Evolutionary conservation across 2,113 vertebrate species (phyloP).

Genomic region (Burhinus oedicnemus): DNA sequence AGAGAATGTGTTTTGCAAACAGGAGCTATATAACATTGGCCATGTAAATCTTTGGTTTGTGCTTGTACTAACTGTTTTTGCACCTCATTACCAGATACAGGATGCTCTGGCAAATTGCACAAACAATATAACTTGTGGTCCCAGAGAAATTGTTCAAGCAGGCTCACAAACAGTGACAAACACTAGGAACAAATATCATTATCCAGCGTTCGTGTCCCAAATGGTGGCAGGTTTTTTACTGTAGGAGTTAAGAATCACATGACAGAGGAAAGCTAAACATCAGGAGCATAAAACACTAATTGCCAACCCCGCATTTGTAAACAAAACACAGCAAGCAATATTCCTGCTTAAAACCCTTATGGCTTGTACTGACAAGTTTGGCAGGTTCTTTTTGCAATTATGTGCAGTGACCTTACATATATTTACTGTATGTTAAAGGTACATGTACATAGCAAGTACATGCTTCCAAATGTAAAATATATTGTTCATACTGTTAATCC

Average conservation of each 20-base stretch:
- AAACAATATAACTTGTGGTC: conserved; percentile 10
- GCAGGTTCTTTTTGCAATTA: background rate
- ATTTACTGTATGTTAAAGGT: background rate
- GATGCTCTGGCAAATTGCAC: background rate
- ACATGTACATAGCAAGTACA: background rate
- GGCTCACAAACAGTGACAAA: background rate
- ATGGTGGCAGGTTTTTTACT: conserved; percentile 29
- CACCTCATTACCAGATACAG: background rate
- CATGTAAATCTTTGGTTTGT: background rate
- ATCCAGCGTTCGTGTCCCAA: conserved; percentile 9
- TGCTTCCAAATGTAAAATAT: background rate
- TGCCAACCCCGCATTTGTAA: conserved; percentile 53
- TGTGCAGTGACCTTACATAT: background rate
- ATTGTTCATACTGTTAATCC: background rate
- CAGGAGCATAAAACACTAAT: conserved; percentile 56
- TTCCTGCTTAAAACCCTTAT: background rate
- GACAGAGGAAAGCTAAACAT: conserved; percentile 37
- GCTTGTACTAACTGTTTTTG: background rate
- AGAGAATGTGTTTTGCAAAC: background rate
- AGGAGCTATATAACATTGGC: background rate
- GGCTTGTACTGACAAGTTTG: background rate
- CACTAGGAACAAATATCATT: conserved; percentile 31
- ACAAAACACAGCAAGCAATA: background rate
- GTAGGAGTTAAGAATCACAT: conserved; percentile 33
- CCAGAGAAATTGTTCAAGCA: conserved; percentile 11